Evolutionary conservation across 2,113 vertebrate species (phyloP), one percentile per base, ranked within the genome.

Genomic region (Rhinichthys klamathensis): DNA sequence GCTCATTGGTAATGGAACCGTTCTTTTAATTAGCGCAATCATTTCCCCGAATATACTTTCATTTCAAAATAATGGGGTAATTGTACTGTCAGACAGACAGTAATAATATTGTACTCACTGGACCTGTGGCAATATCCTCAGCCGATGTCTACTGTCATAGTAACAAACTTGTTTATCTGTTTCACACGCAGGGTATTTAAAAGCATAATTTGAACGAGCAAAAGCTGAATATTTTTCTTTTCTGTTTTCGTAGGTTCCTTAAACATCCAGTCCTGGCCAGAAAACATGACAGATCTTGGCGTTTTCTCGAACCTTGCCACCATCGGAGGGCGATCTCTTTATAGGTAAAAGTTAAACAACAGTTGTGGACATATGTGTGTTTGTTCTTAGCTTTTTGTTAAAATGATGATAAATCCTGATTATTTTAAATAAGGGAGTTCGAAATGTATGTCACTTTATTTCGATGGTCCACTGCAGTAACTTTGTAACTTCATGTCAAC

Each of bases 241-340:
- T 3, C n/a, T 83, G 60, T 65, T 88, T 85, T 84, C 88, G n/a
- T 70, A 99, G 98, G 98, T 61, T 99, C 94, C 90, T 92, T 99
- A 89, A 99, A 99, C 87, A 99, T 99, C 89, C 98, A 99, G 74
- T 98, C 98, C 0, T 99, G 98, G 98, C 98, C 98, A 1, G 96
- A 97, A 91, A 99, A 99, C 86, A 99, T 99, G 97, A 98, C 97
- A 0, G 97, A 99, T 91, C 96, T 99, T 90, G 95, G 96, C 70
- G 97, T 99, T 32, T 99, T 99, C 88, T 98, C 97, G 46, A 99
- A 97, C 90, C 92, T 99, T 89, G 96, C 96, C 46, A 99, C 97
- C 51, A 99, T 99, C 0, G 97, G 98, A 30, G 98, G 98, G 76
- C 91, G 98, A 92, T 94, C 97, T 7, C 95, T 99, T 2, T 99